Conservation (phyloP, 2,888 invertebrate genomes). For the Lithosia quadra region DNA sequence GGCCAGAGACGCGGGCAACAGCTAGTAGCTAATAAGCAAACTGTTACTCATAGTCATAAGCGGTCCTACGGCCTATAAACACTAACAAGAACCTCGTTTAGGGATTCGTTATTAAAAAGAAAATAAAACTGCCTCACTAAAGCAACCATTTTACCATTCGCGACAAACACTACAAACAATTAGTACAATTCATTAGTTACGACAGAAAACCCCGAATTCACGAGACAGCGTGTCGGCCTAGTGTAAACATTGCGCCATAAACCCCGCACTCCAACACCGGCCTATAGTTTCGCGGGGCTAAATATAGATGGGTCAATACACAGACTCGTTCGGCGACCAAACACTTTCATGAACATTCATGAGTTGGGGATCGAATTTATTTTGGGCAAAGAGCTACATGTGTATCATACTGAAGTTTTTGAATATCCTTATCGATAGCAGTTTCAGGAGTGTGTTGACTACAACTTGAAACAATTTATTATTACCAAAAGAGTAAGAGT, state of each 20-base stretch:
- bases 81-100: not conserved
- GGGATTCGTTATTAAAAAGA: not conserved
- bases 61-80: not conserved
- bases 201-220: slow-evolving; percentile 14
- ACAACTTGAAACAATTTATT: not conserved
- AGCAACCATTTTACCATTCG: not conserved
- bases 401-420: too few relatives aligned
- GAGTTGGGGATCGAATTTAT: slow-evolving; percentile 1
- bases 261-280: slow-evolving; percentile 17
- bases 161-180: not conserved
- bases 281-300: slow-evolving; percentile 55
- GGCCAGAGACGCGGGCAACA: too few relatives aligned
- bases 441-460: too few relatives aligned
- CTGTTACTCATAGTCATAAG: too few relatives aligned
- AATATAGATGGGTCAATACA: slow-evolving; percentile 83
- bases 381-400: not conserved
- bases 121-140: not conserved
- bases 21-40: too few relatives aligned
- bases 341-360: slow-evolving; percentile 24
- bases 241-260: slow-evolving; percentile 38
- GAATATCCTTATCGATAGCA: too few relatives aligned
- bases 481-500: not conserved
- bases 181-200: slow-evolving; percentile 11
- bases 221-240: slow-evolving; percentile 25
- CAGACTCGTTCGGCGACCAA: slow-evolving; percentile 55